A percentile compares a stretch with the other conserved stretches of the same genome.
phyloP scores from a whole-genome alignment of 1,140 invertebrate genomes.

The Popillia japonica region DNA sequence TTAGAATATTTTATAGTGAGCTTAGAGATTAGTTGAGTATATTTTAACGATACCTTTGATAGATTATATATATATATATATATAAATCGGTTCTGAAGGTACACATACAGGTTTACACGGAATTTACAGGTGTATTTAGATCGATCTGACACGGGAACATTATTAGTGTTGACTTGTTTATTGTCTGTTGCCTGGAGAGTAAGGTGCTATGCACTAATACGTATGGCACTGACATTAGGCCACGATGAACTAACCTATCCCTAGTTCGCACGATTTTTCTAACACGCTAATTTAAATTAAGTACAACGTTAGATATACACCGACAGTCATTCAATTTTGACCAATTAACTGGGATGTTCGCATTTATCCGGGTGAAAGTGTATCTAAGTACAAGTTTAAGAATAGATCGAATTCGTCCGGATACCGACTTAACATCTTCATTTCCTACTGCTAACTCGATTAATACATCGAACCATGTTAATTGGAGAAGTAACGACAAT shows the following conservation, averaged over 20 bases:
- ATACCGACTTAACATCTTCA: too few species aligned
- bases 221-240: background rate
- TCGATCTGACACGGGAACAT: background rate
- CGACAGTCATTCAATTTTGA: too few species aligned
- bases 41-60: conserved; percentile 20
- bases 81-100: conserved; percentile 15
- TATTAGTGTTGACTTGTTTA: conserved; percentile 19
- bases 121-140: conserved; percentile 16
- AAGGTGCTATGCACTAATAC: background rate
- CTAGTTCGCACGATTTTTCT: background rate
- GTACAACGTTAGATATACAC: too few species aligned
- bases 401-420: background rate
- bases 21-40: background rate
- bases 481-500: background rate
- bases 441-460: background rate
- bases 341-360: too few species aligned
- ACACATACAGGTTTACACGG: background rate
- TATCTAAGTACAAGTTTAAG: background rate
- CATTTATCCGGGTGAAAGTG: too few species aligned
- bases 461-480: background rate
- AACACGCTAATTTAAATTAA: background rate
- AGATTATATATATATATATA: conserved; percentile 22
- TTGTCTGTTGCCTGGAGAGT: background rate
- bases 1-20: background rate
- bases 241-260: background rate